These are phyloP conservation scores for Amblyjoppa proteus DNA, from an alignment of 2,888 invertebrate species.

Conservation along the genomic window DNA sequence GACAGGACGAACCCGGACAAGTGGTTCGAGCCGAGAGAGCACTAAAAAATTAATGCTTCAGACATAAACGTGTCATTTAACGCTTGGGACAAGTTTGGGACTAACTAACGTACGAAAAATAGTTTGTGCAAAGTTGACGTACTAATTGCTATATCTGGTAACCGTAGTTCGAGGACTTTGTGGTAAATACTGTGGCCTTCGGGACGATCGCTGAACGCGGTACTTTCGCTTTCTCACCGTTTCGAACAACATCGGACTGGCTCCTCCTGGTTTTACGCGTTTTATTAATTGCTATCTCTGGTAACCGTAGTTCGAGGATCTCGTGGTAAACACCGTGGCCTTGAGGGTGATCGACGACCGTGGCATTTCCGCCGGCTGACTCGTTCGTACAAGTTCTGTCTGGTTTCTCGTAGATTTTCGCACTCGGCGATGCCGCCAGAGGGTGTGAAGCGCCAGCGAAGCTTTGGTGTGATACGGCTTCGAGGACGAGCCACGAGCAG, in stretches of 20 bases:
- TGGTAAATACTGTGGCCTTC: constrained; percentile 75
- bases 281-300: constrained; percentile 74
- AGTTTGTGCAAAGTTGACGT: constrained; percentile 22
- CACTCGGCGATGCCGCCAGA: constrained; percentile 85
- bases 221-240: background rate
- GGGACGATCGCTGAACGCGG: constrained; percentile 71
- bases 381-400: background rate
- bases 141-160: constrained; percentile 73
- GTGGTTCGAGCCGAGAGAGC: background rate
- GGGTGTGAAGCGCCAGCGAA: constrained; percentile 85
- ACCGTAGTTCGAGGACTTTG: constrained; percentile 58
- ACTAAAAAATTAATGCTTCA: constrained; percentile 1
- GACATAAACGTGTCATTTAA: constrained; percentile 2
- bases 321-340: constrained; percentile 76
- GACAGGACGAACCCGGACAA: background rate
- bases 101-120: constrained; percentile 24
- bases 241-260: background rate
- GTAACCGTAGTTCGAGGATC: constrained; percentile 69
- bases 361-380: constrained; percentile 24
- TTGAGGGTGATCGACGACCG: constrained; percentile 75
- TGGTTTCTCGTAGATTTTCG: constrained; percentile 21
- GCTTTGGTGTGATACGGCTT: constrained; percentile 85
- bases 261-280: background rate
- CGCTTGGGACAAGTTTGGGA: background rate
- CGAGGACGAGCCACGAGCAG: constrained; percentile 81